Evolutionary conservation across 2,888 invertebrate genomes (phyloP).

Genomic region (Rhyacophila evoluta): DNA sequence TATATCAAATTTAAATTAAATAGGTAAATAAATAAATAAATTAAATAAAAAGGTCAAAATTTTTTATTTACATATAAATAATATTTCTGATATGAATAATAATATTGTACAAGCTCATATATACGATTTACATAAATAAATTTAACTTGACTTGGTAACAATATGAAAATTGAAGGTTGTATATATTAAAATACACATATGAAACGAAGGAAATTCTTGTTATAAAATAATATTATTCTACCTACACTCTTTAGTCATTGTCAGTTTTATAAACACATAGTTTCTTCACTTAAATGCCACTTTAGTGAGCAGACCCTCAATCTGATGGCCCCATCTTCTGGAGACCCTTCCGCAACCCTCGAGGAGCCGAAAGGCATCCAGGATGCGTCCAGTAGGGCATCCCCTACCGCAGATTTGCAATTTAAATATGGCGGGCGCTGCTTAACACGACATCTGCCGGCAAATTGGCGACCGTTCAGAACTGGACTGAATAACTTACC

Average conservation of each 20-base stretch:
- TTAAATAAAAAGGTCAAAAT: no score
- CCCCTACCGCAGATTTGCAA: constrained; percentile 64
- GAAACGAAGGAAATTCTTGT: no score
- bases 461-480: constrained; percentile 64
- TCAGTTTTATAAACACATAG: constrained; percentile 19
- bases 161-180: no score
- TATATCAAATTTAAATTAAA: no score
- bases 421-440: constrained; percentile 70
- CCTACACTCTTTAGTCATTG: neutral
- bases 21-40: no score
- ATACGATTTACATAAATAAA: no score
- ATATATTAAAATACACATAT: no score
- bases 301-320: neutral
- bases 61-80: no score
- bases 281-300: neutral
- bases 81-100: no score
- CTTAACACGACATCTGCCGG: constrained; percentile 72
- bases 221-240: no score
- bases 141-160: no score
- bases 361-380: constrained; percentile 2
- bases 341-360: constrained; percentile 4
- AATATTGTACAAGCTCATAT: no score
- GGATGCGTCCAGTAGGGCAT: neutral
- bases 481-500: constrained; percentile 48
- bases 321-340: constrained; percentile 19